These are phyloP conservation scores for Heterodera filipjevi DNA, from an alignment of 2,888 invertebrate species.

Conservation along the genomic window DNA sequence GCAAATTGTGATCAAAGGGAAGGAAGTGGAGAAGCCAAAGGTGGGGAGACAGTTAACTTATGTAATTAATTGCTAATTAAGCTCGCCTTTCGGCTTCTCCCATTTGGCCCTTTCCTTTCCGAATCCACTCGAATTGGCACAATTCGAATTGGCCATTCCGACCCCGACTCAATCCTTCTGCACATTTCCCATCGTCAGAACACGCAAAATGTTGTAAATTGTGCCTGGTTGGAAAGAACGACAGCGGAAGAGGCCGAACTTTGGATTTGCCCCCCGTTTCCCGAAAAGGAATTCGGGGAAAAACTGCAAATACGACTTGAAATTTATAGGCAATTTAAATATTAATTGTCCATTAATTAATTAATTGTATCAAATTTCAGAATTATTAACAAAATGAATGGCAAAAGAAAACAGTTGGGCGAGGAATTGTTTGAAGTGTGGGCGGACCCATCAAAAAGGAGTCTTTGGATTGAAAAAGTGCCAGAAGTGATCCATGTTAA, in stretches of 20 bases:
- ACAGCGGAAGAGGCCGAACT: conserved; percentile 5
- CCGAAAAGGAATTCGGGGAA: conserved; percentile 12
- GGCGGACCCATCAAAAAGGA: conserved; percentile 7
- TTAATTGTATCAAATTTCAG: background rate
- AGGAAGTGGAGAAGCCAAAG: conserved; percentile 17
- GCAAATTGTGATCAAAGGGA: conserved; percentile 16
- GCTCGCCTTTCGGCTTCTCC: conserved; percentile 17
- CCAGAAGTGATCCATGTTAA: conserved; percentile 38
- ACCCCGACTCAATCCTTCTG: conserved; percentile 1
- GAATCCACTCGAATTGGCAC: conserved; percentile 33
- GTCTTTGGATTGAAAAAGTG: conserved; percentile 16
- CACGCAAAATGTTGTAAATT: conserved; percentile 9
- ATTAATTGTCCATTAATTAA: background rate
- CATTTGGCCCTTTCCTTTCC: conserved; percentile 23
- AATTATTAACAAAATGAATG: background rate
- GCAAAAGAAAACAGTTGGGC: background rate
- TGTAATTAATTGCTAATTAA: conserved; percentile 20
- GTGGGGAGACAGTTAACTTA: background rate
- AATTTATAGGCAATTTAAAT: background rate
- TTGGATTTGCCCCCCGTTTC: conserved; percentile 27
- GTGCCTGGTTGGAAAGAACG: conserved; percentile 21
- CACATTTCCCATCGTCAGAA: conserved; percentile 8
- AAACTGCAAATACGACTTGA: conserved; percentile 7
- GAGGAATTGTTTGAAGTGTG: conserved; percentile 8
- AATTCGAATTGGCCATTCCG: background rate